phyloP scores from a whole-genome alignment of 2,113 vertebrate genomes.

The Silurus meridionalis region DNA sequence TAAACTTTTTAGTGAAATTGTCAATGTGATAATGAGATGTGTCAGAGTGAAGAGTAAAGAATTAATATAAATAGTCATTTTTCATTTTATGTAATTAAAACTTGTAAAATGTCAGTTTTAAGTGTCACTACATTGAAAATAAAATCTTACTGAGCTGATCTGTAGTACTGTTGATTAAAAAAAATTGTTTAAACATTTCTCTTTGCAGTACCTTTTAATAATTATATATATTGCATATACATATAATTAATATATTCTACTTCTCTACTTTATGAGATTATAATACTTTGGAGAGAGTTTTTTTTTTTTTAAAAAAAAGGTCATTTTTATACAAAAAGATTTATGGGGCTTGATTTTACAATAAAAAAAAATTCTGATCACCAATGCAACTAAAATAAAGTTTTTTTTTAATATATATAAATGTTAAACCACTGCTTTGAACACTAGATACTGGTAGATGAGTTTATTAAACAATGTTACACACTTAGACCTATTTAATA shows the following conservation, averaged over 20 bases:
- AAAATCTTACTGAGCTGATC: neutral
- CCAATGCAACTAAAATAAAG: neutral
- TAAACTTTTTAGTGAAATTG: neutral
- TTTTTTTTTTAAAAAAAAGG: neutral
- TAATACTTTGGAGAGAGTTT: neutral
- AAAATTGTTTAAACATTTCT: neutral
- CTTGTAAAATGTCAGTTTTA: neutral
- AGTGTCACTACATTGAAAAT: constrained; percentile 30
- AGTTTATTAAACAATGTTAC: neutral
- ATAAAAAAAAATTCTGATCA: neutral
- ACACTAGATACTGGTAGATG: neutral
- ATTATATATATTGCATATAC: neutral
- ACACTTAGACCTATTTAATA: too few relatives aligned
- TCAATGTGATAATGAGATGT: neutral
- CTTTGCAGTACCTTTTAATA: neutral
- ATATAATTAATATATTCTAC: neutral
- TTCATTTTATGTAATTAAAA: neutral
- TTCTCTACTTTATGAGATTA: neutral
- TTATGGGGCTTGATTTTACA: neutral
- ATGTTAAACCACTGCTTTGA: neutral
- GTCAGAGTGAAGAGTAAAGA: neutral
- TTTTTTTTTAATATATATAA: neutral
- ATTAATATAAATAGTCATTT: neutral
- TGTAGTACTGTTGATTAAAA: too few relatives aligned
- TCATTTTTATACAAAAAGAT: neutral